phyloP scores from a whole-genome alignment of 2,797 vertebrate genomes.

The Chelon auratus region DNA sequence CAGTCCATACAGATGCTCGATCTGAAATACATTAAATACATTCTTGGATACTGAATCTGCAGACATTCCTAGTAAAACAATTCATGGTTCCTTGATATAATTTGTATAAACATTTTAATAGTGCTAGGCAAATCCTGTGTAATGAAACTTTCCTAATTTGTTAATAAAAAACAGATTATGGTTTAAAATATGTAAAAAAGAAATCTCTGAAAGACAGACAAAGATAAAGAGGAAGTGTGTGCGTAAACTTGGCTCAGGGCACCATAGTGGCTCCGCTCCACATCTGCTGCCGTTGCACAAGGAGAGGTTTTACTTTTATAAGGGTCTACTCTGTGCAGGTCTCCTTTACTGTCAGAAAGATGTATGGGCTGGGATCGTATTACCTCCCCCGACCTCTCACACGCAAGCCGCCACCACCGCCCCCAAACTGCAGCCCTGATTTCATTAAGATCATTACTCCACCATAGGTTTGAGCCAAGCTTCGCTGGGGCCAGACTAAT shows the following conservation, averaged over 20 bases:
- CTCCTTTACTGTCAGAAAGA: conserved; percentile 67
- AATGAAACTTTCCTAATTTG: conserved; percentile 19
- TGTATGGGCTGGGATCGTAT: conserved; percentile 57
- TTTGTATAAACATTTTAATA: conserved; percentile 12
- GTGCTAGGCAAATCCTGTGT: conserved; percentile 6
- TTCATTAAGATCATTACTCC: conserved; percentile 78
- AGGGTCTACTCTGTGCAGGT: conserved; percentile 45
- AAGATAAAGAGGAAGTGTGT: conserved; percentile 29
- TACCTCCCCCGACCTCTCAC: conserved; percentile 26
- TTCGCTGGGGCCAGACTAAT: conserved; percentile 55
- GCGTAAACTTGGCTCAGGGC: conserved; percentile 51
- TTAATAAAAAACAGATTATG: conserved; percentile 18
- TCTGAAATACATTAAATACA: conserved; percentile 77
- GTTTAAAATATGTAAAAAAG: conserved; percentile 16
- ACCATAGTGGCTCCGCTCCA: conserved; percentile 26
- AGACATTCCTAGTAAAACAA: conserved; percentile 6
- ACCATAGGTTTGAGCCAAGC: conserved; percentile 55
- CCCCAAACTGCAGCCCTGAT: conserved; percentile 48
- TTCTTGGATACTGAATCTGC: not conserved
- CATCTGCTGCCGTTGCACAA: conserved; percentile 43
- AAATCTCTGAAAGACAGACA: conserved; percentile 15
- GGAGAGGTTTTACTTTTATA: conserved; percentile 57
- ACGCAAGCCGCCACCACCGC: conserved; percentile 15
- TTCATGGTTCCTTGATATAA: not conserved
- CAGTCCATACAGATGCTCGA: conserved; percentile 94